Conservation (phyloP, 2,888 invertebrate species). For the Epicampocera succincta region DNA sequence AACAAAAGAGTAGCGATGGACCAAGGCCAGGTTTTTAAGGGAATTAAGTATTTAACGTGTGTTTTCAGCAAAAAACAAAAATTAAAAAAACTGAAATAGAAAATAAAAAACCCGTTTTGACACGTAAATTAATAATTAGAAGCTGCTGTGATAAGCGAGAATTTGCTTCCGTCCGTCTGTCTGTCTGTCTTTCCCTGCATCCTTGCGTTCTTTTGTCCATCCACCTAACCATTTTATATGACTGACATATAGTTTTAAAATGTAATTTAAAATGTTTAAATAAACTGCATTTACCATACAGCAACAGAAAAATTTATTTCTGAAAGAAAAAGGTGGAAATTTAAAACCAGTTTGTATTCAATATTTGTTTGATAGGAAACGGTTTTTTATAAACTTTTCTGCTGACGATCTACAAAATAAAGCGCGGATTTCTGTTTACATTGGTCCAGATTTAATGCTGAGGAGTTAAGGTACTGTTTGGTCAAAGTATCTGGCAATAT, state of each 20-base stretch:
- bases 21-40: conserved; percentile 66
- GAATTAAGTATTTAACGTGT: conserved; percentile 50
- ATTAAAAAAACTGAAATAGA: background rate
- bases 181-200: background rate
- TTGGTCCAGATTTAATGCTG: conserved; percentile 65
- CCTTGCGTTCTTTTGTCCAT: conserved; percentile 17
- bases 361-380: no score
- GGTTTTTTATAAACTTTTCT: conserved; percentile 15
- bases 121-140: conserved; percentile 66
- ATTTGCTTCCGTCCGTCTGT: conserved; percentile 40
- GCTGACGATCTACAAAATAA: conserved; percentile 6
- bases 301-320: conserved; percentile 14
- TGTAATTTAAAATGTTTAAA: conserved; percentile 21
- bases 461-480: conserved; percentile 62
- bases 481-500: conserved; percentile 52
- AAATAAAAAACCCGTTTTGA: conserved; percentile 62
- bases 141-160: conserved; percentile 38
- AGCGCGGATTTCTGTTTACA: background rate
- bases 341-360: conserved; percentile 65
- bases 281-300: conserved; percentile 49
- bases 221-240: conserved; percentile 21
- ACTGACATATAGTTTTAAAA: conserved; percentile 23
- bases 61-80: conserved; percentile 28
- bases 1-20: conserved; percentile 43
- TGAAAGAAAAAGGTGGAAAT: conserved; percentile 67